These are phyloP conservation scores for Limenitis camilla DNA, from an alignment of 2,888 invertebrate genomes.

Conservation along the genomic window DNA sequence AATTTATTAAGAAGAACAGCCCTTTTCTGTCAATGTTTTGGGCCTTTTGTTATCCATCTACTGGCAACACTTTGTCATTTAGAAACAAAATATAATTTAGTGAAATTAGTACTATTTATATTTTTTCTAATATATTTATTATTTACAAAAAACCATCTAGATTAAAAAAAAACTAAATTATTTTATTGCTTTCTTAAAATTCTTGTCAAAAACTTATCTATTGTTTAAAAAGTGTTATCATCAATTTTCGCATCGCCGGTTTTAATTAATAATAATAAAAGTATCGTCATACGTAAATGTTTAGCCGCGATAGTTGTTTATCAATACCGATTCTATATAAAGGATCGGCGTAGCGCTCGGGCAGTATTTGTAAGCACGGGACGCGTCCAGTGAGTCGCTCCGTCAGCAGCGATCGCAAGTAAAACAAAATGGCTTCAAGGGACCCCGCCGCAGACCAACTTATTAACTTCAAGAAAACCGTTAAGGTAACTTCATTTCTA, in stretches of 20 bases:
- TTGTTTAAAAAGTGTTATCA: not conserved
- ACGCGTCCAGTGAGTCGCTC: slow-evolving; percentile 53
- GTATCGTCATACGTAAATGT: slow-evolving; percentile 2
- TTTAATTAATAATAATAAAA: slow-evolving; percentile 1
- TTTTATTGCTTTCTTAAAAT: too few species aligned
- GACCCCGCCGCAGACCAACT: slow-evolving; percentile 79
- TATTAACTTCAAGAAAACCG: slow-evolving; percentile 72
- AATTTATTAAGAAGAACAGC: too few species aligned
- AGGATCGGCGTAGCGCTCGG: slow-evolving; percentile 29
- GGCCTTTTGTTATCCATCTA: too few species aligned
- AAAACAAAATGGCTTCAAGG: slow-evolving; percentile 61
- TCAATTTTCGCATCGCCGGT: not conserved
- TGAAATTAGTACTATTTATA: too few species aligned
- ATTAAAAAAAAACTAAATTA: too few species aligned
- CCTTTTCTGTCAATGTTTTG: too few species aligned
- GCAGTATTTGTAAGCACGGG: slow-evolving; percentile 48
- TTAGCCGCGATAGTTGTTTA: slow-evolving; percentile 39
- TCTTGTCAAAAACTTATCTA: too few species aligned
- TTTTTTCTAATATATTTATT: too few species aligned
- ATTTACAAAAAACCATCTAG: too few species aligned
- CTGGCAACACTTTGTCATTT: too few species aligned
- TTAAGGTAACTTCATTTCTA: slow-evolving; percentile 66
- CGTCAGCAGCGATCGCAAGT: slow-evolving; percentile 21
- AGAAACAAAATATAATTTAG: too few species aligned
- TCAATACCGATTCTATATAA: slow-evolving; percentile 51